Conservation (phyloP, 1,140 invertebrate genomes). For the Chironomus tepperi region DNA sequence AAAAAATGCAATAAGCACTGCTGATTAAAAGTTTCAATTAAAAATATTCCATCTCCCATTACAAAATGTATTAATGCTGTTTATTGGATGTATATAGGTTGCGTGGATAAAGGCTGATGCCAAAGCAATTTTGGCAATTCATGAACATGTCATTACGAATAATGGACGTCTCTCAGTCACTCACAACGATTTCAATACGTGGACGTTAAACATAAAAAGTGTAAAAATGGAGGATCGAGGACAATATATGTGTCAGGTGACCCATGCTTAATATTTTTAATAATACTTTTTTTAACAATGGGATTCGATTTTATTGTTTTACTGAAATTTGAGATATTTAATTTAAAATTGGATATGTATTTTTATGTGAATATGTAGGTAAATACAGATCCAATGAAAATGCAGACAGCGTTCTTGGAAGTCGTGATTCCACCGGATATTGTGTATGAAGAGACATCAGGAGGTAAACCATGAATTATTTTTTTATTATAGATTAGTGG, state of each 20-base stretch:
- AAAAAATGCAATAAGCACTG: too few relatives aligned
- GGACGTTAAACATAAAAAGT: conserved; percentile 74
- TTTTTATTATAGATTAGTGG: too few relatives aligned
- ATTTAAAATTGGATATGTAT: too few relatives aligned
- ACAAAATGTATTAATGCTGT: neutral
- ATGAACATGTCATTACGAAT: conserved; percentile 87
- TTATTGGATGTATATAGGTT: conserved; percentile 50
- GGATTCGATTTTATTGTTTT: too few relatives aligned
- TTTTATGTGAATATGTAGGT: conserved; percentile 35
- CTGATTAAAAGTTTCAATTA: too few relatives aligned
- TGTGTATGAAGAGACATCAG: conserved; percentile 75
- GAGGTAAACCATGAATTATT: conserved; percentile 34
- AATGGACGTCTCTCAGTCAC: conserved; percentile 74
- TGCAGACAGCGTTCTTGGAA: conserved; percentile 76
- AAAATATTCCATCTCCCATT: too few relatives aligned
- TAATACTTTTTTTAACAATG: too few relatives aligned
- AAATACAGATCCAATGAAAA: conserved; percentile 89
- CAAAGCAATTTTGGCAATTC: conserved; percentile 83
- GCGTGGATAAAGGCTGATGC: conserved; percentile 90
- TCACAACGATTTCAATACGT: conserved; percentile 79
- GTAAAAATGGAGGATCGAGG: conserved; percentile 77
- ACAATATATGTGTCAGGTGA: conserved; percentile 79
- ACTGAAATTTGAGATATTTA: too few relatives aligned
- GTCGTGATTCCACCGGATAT: conserved; percentile 88
- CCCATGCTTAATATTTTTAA: too few relatives aligned